phyloP scores from a whole-genome alignment of 2,888 invertebrate genomes.

The Euzetes globulus region DNA sequence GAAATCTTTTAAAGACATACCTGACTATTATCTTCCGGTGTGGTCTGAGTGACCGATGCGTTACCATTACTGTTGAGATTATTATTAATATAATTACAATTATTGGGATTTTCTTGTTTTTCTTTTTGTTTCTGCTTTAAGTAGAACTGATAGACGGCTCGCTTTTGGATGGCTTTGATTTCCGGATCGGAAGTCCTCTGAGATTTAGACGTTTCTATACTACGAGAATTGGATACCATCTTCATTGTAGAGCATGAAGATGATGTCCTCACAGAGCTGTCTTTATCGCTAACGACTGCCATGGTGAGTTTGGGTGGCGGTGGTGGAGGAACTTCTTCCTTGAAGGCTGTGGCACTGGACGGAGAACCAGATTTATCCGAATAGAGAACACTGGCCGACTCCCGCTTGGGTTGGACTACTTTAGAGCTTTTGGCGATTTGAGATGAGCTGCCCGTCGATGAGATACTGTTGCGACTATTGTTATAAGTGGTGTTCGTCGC shows the following conservation, averaged over 20 bases:
- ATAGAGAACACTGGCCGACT: constrained; percentile 23
- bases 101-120: constrained; percentile 26
- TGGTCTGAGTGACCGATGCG: no score
- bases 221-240: neutral
- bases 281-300: neutral
- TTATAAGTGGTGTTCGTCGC: constrained; percentile 21
- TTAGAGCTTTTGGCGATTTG: constrained; percentile 32
- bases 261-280: constrained; percentile 47
- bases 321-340: constrained; percentile 17
- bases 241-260: neutral
- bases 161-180: constrained; percentile 38
- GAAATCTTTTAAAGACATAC: neutral
- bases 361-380: neutral
- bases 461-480: constrained; percentile 26
- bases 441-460: constrained; percentile 29
- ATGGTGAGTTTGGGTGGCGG: constrained; percentile 28
- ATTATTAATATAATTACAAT: neutral
- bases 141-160: constrained; percentile 57
- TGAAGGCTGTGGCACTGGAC: neutral
- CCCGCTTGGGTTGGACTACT: constrained; percentile 24
- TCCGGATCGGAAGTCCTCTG: constrained; percentile 7
- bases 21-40: constrained; percentile 6
- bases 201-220: neutral
- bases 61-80: neutral
- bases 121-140: constrained; percentile 56